Conservation (phyloP, 2,888 invertebrate species). For the Drosophila kanekoi region DNA sequence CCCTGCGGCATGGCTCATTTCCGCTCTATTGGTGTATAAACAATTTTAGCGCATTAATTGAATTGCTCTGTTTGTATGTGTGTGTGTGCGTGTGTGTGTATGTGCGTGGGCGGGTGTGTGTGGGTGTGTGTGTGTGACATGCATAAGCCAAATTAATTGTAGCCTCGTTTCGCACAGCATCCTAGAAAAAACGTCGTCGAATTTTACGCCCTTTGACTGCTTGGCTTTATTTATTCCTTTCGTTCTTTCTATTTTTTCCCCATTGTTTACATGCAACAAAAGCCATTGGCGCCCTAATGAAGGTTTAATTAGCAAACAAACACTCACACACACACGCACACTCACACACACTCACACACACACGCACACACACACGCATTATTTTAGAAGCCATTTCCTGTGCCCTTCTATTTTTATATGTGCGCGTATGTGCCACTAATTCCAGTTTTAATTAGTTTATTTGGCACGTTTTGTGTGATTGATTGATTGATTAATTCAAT, state of each 20-base stretch:
- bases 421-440: constrained; percentile 53
- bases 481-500: constrained; percentile 73
- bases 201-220: constrained; percentile 51
- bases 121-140: constrained; percentile 55
- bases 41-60: constrained; percentile 77
- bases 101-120: constrained; percentile 16
- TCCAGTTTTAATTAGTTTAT: constrained; percentile 75
- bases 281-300: constrained; percentile 59
- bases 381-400: constrained; percentile 53
- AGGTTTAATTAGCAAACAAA: constrained; percentile 76
- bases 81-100: constrained; percentile 15
- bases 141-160: constrained; percentile 77
- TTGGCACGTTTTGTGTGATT: constrained; percentile 62
- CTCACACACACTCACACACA: constrained; percentile 12
- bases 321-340: constrained; percentile 13
- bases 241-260: constrained; percentile 24
- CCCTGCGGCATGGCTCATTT: constrained; percentile 51
- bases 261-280: constrained; percentile 70
- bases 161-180: constrained; percentile 60
- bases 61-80: constrained; percentile 49
- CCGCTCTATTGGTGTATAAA: constrained; percentile 76
- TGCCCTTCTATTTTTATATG: constrained; percentile 44
- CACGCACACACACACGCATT: constrained; percentile 20
- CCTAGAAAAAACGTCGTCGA: constrained; percentile 35
- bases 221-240: constrained; percentile 48